Evolutionary conservation across 2,113 vertebrate genomes (phyloP).

Genomic region (Calypte anna): DNA sequence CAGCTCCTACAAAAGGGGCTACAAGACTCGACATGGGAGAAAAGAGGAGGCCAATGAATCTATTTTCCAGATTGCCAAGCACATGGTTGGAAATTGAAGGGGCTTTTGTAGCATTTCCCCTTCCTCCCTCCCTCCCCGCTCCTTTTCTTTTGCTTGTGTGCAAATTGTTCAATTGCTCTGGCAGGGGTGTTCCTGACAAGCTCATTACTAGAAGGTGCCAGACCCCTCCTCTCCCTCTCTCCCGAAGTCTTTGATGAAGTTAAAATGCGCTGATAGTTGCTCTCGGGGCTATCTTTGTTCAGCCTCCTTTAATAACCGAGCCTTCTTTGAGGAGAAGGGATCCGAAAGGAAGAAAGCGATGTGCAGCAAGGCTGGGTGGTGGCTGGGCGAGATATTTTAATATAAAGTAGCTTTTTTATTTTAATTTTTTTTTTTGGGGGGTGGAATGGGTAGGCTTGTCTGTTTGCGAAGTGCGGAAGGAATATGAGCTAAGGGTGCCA

Average conservation of each 20-base stretch:
- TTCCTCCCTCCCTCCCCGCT: constrained; percentile 57
- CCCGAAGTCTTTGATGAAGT: constrained; percentile 75
- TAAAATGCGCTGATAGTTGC: constrained; percentile 58
- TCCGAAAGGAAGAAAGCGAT: constrained; percentile 47
- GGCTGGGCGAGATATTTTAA: not conserved
- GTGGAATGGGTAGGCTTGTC: not conserved
- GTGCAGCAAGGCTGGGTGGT: constrained; percentile 24
- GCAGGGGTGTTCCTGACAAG: constrained; percentile 85
- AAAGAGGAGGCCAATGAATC: constrained; percentile 82
- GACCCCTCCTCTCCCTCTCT: constrained; percentile 75
- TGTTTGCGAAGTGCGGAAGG: not conserved
- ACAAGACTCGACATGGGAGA: constrained; percentile 81
- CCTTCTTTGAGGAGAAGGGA: constrained; percentile 42
- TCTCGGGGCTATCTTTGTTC: constrained; percentile 65
- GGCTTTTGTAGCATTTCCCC: constrained; percentile 69
- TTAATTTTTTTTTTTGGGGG: no score
- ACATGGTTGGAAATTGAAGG: constrained; percentile 84
- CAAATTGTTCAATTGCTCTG: constrained; percentile 85
- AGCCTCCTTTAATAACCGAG: constrained; percentile 53
- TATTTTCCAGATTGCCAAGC: constrained; percentile 88
- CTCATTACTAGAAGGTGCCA: constrained; percentile 82
- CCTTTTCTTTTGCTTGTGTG: constrained; percentile 80
- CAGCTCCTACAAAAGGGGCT: constrained; percentile 82
- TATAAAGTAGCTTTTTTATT: not conserved
- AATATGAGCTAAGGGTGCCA: not conserved